phyloP scores from a whole-genome alignment of 1,140 invertebrate species.

The Muscidifurax raptorellus region DNA sequence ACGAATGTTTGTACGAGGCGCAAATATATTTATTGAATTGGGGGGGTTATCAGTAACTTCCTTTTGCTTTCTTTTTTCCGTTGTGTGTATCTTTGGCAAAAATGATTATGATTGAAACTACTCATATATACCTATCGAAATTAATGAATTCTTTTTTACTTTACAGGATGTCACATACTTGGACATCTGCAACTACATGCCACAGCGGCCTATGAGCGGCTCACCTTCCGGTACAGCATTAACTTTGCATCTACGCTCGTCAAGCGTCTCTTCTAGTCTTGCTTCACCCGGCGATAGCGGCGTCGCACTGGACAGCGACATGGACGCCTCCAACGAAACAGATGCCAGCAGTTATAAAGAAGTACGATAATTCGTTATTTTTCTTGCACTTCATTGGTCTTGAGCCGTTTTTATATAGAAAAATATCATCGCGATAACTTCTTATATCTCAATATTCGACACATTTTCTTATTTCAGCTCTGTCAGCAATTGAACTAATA shows the following conservation, averaged over 20 bases:
- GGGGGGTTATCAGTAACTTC: background rate
- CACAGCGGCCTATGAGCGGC: constrained; percentile 74
- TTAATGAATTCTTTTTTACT: background rate
- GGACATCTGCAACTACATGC: constrained; percentile 74
- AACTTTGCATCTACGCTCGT: constrained; percentile 69
- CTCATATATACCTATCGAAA: no score
- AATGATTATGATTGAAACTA: no score
- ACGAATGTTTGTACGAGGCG: background rate
- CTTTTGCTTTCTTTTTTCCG: background rate
- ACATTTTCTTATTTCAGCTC: background rate
- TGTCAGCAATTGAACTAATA: background rate
- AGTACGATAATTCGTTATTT: constrained; percentile 54
- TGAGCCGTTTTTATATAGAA: background rate
- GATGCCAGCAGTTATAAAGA: constrained; percentile 73
- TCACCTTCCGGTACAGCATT: constrained; percentile 71
- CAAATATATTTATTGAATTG: background rate
- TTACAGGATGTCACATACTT: constrained; percentile 73
- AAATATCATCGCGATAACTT: background rate
- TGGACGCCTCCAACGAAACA: constrained; percentile 72
- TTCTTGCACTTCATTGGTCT: background rate
- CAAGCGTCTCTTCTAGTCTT: constrained; percentile 71
- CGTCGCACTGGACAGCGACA: constrained; percentile 73
- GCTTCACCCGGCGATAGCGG: constrained; percentile 74
- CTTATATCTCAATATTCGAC: background rate
- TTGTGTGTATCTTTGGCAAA: background rate